phyloP scores from a whole-genome alignment of 2,888 invertebrate species.

The Stegophylla sp. region DNA sequence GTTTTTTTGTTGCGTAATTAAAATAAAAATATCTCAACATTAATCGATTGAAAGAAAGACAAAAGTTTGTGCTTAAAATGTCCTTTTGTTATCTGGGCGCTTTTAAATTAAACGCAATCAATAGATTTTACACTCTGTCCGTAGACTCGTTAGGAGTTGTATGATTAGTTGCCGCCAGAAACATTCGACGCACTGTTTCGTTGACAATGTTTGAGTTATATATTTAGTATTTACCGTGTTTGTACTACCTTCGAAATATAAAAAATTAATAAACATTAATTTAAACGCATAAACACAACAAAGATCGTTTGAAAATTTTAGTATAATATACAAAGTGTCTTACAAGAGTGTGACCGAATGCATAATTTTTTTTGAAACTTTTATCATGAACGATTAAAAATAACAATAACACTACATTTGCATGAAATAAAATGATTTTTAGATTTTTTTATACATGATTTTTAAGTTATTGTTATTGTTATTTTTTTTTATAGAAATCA shows the following conservation, averaged over 20 bases:
- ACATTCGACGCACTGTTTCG: background rate
- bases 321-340: too few species aligned
- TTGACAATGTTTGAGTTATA: background rate
- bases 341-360: too few species aligned
- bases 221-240: slow-evolving; percentile 7
- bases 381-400: too few species aligned
- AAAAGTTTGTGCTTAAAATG: background rate
- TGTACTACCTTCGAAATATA: background rate
- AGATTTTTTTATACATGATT: too few species aligned
- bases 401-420: too few species aligned
- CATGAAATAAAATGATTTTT: too few species aligned
- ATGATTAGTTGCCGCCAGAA: background rate
- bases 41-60: background rate
- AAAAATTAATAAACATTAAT: background rate
- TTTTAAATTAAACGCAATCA: background rate
- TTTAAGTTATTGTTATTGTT: too few species aligned
- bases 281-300: slow-evolving; percentile 6
- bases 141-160: background rate
- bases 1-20: too few species aligned
- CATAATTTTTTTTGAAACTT: too few species aligned
- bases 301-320: slow-evolving; percentile 7
- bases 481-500: too few species aligned
- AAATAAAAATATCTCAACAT: too few species aligned
- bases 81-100: background rate
- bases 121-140: background rate